Evolutionary conservation across 2,888 invertebrate species (phyloP), one percentile per base, ranked within the genome.

Genomic region (Kuschelorhynchus macadamiae): DNA sequence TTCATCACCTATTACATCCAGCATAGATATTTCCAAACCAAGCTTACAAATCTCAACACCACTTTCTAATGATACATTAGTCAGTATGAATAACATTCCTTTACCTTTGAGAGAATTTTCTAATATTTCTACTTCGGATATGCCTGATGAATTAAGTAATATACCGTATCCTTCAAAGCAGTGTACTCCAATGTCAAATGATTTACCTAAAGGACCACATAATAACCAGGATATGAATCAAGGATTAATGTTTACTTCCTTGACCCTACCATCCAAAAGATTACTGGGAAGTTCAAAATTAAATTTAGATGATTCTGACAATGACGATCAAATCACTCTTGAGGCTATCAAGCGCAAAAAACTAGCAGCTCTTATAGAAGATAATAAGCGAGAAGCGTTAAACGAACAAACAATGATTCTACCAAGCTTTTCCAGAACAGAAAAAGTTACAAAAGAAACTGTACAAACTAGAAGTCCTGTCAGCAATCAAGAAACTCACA

Each of bases 301-400:
- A 52, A 77, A 79, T 53, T 47, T 80, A 9, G 75, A 77, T 18
- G 78, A 80, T 56, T 78, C 78, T 1, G 78, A 79, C 30, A 56
- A 52, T 17, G 78, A 80, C 20, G 78, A 75, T 30, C 68, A 73
- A 47, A 68, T 72, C 12, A 70, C 72, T 14, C 70, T 73, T 5
- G 76, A 74, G 33, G 74, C 73, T 47, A 32, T 65, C n/a, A 67
- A 71, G 49, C 76, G 71, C 56, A 74, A 74, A 11, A 63, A 59
- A 53, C 32, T 68, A 18, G 68, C 63, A 32, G 46, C 63, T 5
- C 21, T 57, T 36, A 56, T 75, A 8, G 74, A 75, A 18, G 73
- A 76, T 33, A 71, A 71, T n/a, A 52, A 61, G 42, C 50, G 50
- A 8, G 59, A 47, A 4, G 32, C 36, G 12, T 12, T 44, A 1